Conservation (phyloP, 1,140 invertebrate genomes). For the Drosophila truncata region DNA sequence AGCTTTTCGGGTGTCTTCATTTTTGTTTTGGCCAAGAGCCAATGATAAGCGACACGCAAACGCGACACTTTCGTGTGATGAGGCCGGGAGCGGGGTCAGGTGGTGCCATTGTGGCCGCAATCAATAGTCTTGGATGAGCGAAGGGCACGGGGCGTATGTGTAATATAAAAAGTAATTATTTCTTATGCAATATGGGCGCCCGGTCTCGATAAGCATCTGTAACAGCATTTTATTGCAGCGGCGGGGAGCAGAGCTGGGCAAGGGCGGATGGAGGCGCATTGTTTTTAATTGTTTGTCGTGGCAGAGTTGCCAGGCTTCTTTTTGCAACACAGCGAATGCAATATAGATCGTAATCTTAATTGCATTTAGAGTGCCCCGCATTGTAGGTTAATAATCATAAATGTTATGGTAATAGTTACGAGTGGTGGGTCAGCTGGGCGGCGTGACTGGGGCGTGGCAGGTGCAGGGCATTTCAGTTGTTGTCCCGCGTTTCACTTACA, state of each 20-base stretch:
- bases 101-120: conserved; percentile 56
- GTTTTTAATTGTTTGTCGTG: conserved; percentile 82
- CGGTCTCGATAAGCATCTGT: conserved; percentile 68
- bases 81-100: not conserved
- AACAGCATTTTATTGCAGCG: conserved; percentile 79
- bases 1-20: conserved; percentile 53
- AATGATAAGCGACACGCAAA: conserved; percentile 78
- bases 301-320: conserved; percentile 56
- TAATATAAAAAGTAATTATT: conserved; percentile 84
- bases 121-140: conserved; percentile 70
- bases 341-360: conserved; percentile 83
- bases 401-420: conserved; percentile 80
- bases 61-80: conserved; percentile 42
- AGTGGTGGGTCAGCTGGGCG: conserved; percentile 21
- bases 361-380: conserved; percentile 83
- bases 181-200: conserved; percentile 76
- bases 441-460: conserved; percentile 29
- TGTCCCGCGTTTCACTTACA: conserved; percentile 49
- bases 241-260: not conserved
- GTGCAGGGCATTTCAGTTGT: conserved; percentile 33
- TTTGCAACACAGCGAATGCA: conserved; percentile 64
- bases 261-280: conserved; percentile 53
- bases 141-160: conserved; percentile 63
- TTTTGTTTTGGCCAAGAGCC: conserved; percentile 32
- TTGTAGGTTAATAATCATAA: conserved; percentile 84